These are phyloP conservation scores for Spinibarbus caldwelli DNA, from an alignment of 2,797 vertebrate genomes.

Conservation along the genomic window DNA sequence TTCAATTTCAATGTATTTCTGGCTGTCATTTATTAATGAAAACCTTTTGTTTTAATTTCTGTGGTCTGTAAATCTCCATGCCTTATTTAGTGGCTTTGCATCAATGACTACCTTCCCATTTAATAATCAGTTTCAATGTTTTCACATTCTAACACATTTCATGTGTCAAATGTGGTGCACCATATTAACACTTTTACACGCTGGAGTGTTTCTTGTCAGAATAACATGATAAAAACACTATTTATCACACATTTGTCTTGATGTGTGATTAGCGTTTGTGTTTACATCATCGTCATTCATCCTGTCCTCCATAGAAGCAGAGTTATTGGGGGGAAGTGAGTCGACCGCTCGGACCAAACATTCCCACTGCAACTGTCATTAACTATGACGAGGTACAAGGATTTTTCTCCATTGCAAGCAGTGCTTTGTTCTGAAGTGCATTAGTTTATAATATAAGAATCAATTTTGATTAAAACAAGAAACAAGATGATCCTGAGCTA, in stretches of 20 bases:
- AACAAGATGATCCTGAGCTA: neutral
- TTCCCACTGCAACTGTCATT: constrained; percentile 77
- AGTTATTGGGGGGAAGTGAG: constrained; percentile 77
- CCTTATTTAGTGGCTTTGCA: neutral
- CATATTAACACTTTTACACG: neutral
- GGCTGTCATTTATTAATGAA: neutral
- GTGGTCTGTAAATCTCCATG: neutral
- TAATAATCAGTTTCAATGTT: neutral
- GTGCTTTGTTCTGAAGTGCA: constrained; percentile 66
- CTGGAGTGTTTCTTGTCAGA: constrained; percentile 2
- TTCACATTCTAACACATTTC: constrained; percentile 10
- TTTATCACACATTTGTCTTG: constrained; percentile 59
- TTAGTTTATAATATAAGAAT: constrained; percentile 10
- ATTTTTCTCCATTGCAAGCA: constrained; percentile 63
- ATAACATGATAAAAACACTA: neutral
- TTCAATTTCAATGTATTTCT: neutral
- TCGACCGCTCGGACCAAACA: constrained; percentile 80
- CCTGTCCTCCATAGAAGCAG: constrained; percentile 79
- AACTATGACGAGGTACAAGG: constrained; percentile 82
- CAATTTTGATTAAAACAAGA: neutral
- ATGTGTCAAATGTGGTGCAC: neutral
- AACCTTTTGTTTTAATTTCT: neutral
- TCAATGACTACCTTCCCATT: neutral
- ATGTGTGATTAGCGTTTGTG: constrained; percentile 69
- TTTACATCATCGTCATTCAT: constrained; percentile 61